phyloP scores from a whole-genome alignment of 1,140 invertebrate species.

The Globodera rostochiensis region DNA sequence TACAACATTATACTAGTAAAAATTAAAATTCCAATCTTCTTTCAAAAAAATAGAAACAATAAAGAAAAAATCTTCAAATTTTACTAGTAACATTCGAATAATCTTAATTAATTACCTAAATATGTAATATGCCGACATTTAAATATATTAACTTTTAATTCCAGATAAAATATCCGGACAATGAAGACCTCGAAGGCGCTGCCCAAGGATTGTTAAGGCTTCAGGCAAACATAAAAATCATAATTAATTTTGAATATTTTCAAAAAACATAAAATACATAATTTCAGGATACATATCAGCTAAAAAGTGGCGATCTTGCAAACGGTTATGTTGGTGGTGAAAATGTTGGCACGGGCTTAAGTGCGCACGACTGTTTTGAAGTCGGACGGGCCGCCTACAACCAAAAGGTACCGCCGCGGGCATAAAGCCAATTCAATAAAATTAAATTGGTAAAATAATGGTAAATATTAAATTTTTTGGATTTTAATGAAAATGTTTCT shows the following conservation, averaged over 20 bases:
- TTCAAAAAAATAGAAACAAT: too few species aligned
- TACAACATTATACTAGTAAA: too few species aligned
- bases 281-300: constrained; percentile 81
- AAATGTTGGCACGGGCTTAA: constrained; percentile 47
- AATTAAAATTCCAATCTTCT: too few species aligned
- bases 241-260: constrained; percentile 3
- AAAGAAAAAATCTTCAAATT: too few species aligned
- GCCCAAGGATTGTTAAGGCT: constrained; percentile 87
- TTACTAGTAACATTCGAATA: too few species aligned
- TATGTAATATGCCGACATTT: too few species aligned
- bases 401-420: constrained; percentile 69
- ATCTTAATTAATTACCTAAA: too few species aligned
- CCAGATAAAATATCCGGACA: constrained; percentile 65
- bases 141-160: constrained; percentile 5
- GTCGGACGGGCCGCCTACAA: constrained; percentile 89
- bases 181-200: constrained; percentile 83
- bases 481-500: too few species aligned
- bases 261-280: too few species aligned
- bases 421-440: too few species aligned
- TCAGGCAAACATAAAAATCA: constrained; percentile 74
- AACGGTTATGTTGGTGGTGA: constrained; percentile 75
- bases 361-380: constrained; percentile 91
- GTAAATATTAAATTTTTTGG: background rate
- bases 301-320: constrained; percentile 85
- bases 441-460: background rate